Base-by-base conservation (phyloP, 2,888 invertebrate genomes). In the Agriopis marginaria region DNA sequence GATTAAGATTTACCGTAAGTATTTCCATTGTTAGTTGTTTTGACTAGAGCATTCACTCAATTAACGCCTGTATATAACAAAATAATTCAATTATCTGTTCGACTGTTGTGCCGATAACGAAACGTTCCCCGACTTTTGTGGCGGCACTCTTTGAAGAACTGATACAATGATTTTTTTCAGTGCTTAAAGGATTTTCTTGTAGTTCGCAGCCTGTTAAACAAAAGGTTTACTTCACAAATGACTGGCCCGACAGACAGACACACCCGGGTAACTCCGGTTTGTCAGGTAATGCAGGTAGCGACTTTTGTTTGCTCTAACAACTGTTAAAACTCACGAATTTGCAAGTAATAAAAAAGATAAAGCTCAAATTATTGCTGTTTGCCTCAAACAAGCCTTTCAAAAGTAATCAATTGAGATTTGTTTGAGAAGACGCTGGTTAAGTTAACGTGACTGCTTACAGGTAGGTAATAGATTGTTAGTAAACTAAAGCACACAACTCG, bases 71-170 rank as follows among this genome's bases (percentile, higher is more conserved):
- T 76, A 75, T 72, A 76, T 70, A 82, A 84, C 82, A 86, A 85
- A 63, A 83, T 85, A 86, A 84, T 81, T 83, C 77, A 86, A 86
- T 88, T 87, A 87, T 88, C 84, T 79, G 75, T 81, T 80, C 74
- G 77, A 80, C 70, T 75, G 68, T 76, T 61, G 73, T 80, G 79
- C 81, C 79, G 83, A 84, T 86, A 86, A 86, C 77, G 68, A 73
- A 79, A 66, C 76, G 78, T 78, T 74, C 78, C 39, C 78, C 39
- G 75, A 68, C 76, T 68, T 71, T 76, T 76, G 75, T 72, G 83
- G 79, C 89, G 89, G 89, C 74, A 7, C 58, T 72, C 82, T 89
- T 89, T 88, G 84, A 83, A 66, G 63, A 70, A 75, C 74, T 73
- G 78, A 68, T 74, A 89, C 87, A 89, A 89, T 82, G 72, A 75